Percentiles rank a stretch among this genome's conserved stretches.
phyloP scores from a whole-genome alignment of 2,113 vertebrate genomes.

The Hydrolagus affinis region DNA sequence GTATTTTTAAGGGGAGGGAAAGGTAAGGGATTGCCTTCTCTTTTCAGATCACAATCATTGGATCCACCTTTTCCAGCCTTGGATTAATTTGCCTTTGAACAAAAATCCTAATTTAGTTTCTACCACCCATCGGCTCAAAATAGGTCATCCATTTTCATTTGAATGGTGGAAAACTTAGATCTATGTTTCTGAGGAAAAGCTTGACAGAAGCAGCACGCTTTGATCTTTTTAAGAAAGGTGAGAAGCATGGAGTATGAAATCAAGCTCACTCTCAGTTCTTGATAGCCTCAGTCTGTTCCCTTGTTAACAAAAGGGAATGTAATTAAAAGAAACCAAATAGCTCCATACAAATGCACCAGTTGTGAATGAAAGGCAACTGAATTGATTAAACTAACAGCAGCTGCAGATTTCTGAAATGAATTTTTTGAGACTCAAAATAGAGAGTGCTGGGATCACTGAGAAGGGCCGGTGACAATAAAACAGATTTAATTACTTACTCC shows the following conservation, averaged over 20 bases:
- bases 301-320: constrained; percentile 31
- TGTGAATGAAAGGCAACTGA: constrained; percentile 4
- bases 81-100: constrained; percentile 6
- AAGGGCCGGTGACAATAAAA: background rate
- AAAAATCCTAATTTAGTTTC: background rate
- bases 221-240: constrained; percentile 36
- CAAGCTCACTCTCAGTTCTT: constrained; percentile 9
- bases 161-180: constrained; percentile 19
- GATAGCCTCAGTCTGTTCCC: constrained; percentile 19
- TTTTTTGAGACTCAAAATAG: background rate
- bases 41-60: background rate
- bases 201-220: constrained; percentile 27
- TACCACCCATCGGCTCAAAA: background rate
- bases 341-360: constrained; percentile 4
- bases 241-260: constrained; percentile 33
- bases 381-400: constrained; percentile 23
- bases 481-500: background rate
- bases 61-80: background rate
- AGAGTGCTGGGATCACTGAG: background rate
- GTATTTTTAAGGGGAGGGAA: too few species aligned
- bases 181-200: constrained; percentile 26
- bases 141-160: constrained; percentile 14
- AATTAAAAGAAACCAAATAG: constrained; percentile 37
- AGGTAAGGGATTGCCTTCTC: background rate
- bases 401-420: constrained; percentile 32